Percentiles rank a stretch among this genome's conserved stretches.
Conservation (phyloP, 2,797 vertebrate species). For the Lutjanus argentimaculatus region DNA sequence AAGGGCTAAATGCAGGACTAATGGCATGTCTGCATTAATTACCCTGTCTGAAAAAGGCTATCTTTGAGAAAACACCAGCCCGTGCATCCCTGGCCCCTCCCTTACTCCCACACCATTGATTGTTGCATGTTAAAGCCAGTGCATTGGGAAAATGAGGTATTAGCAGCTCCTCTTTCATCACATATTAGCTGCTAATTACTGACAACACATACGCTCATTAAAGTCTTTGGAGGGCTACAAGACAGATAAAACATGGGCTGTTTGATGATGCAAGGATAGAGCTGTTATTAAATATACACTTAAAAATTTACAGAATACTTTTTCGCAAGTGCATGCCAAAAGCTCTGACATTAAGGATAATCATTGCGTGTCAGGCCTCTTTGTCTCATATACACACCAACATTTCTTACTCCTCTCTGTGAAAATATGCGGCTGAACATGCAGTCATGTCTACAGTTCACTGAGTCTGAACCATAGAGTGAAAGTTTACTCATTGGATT, state of each 20-base stretch:
- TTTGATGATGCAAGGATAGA: constrained; percentile 49
- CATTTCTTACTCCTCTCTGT: background rate
- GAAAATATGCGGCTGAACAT: background rate
- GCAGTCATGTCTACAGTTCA: constrained; percentile 3
- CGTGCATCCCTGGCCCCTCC: background rate
- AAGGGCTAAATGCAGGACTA: constrained; percentile 23
- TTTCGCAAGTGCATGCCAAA: background rate
- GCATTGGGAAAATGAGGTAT: constrained; percentile 51
- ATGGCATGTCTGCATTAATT: constrained; percentile 49
- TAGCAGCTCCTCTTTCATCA: constrained; percentile 63
- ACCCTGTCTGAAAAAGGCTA: constrained; percentile 22
- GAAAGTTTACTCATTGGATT: background rate
- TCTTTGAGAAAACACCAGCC: constrained; percentile 38
- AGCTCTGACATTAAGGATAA: background rate
- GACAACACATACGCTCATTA: constrained; percentile 63
- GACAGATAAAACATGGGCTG: constrained; percentile 33
- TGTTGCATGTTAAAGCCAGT: constrained; percentile 45
- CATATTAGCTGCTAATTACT: constrained; percentile 67
- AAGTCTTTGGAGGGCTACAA: constrained; percentile 53
- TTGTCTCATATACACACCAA: background rate
- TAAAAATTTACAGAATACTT: constrained; percentile 1
- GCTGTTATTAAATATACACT: constrained; percentile 19
- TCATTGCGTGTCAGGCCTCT: background rate
- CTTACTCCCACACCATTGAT: constrained; percentile 25
- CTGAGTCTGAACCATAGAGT: background rate